Conservation (phyloP, 2,113 vertebrate species). For the Trochalopteron elliotii region DNA sequence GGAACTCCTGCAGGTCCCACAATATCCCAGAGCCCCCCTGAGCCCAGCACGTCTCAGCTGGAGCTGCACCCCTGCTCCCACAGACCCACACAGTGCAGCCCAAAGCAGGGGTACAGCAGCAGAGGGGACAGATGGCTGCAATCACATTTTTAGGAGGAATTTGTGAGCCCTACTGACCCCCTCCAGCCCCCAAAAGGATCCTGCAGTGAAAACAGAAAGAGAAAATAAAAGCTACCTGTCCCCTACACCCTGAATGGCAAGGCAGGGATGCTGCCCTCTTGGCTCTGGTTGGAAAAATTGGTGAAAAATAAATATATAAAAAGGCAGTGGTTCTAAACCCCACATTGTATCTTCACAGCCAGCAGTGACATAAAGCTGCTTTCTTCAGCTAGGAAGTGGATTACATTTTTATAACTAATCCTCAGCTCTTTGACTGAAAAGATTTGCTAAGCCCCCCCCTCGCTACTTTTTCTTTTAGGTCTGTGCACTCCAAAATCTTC, state of each 20-base stretch:
- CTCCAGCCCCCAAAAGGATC: not conserved
- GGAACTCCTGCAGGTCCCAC: rapidly evolving
- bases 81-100: rapidly evolving
- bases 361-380: constrained; percentile 46
- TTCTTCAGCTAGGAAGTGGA: constrained; percentile 53
- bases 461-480: not conserved
- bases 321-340: not conserved
- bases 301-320: not conserved
- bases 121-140: not conserved
- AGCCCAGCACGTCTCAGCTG: no score
- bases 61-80: not conserved
- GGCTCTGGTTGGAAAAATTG: not conserved
- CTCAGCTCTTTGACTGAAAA: not conserved
- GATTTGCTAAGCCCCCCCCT: constrained; percentile 9
- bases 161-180: not conserved
- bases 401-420: constrained; percentile 66
- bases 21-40: rapidly evolving
- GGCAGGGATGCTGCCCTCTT: not conserved
- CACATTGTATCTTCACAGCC: constrained; percentile 40
- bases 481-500: constrained; percentile 10
- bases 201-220: not conserved
- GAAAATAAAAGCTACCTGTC: not conserved
- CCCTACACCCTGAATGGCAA: rapidly evolving
- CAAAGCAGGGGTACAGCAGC: rapidly evolving
- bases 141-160: not conserved